Evolutionary conservation across 2,888 invertebrate genomes (phyloP).

Genomic region (Meteorus cinctellus): DNA sequence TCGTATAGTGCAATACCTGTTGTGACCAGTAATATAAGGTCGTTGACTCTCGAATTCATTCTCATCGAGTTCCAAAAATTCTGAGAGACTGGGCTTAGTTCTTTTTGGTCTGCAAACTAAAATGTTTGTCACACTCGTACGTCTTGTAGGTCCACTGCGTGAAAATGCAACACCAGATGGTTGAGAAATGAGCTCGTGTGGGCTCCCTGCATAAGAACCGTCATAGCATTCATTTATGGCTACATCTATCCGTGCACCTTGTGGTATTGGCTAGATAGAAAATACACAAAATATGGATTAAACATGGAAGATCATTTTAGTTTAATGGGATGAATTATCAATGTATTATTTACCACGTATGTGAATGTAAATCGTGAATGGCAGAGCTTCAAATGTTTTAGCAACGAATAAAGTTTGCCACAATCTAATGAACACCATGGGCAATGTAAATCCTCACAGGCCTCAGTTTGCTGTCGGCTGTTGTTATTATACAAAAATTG

Average conservation of each 20-base stretch:
- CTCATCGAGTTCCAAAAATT: slow-evolving; percentile 92
- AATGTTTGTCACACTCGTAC: slow-evolving; percentile 86
- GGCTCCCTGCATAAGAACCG: slow-evolving; percentile 95
- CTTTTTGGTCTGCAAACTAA: slow-evolving; percentile 85
- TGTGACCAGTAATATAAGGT: slow-evolving; percentile 92
- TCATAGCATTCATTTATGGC: slow-evolving; percentile 96
- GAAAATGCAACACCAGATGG: slow-evolving; percentile 83
- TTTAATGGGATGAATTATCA: neutral
- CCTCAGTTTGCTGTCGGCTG: slow-evolving; percentile 95
- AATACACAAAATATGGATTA: neutral
- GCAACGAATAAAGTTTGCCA: slow-evolving; percentile 87
- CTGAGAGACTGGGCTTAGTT: slow-evolving; percentile 83
- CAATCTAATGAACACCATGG: slow-evolving; percentile 98
- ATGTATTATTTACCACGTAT: slow-evolving; percentile 82
- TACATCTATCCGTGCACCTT: slow-evolving; percentile 93
- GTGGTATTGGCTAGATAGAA: slow-evolving; percentile 78
- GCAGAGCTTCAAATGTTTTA: slow-evolving; percentile 94
- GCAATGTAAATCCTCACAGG: slow-evolving; percentile 93
- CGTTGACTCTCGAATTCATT: slow-evolving; percentile 89
- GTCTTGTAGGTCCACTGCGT: slow-evolving; percentile 81
- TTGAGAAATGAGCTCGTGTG: slow-evolving; percentile 88
- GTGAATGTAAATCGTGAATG: slow-evolving; percentile 96
- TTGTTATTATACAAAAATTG: slow-evolving; percentile 97
- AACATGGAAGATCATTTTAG: neutral
- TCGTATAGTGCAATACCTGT: slow-evolving; percentile 76